These are phyloP conservation scores for rat (Rattus norvegicus) DNA, from an alignment of 2,113 vertebrate species.

Conservation along the genomic window GRCr8 NC_086022.1:13103501-13104000, in stretches of 20 bases:
- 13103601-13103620: background rate
- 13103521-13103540: background rate
- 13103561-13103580: background rate
- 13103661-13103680: background rate
- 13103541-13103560: background rate
- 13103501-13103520: background rate
- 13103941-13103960: slow-evolving; percentile 23
- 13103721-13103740: background rate
- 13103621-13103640: background rate
- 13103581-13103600: background rate
- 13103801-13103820: background rate
- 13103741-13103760: background rate
- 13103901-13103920: background rate
- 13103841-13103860: background rate
- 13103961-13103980: background rate
- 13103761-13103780: background rate
- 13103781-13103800: background rate
- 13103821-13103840: background rate
- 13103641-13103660: too few species aligned
- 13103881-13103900: slow-evolving; percentile 47
- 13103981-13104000: slow-evolving; percentile 41
- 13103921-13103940: background rate
- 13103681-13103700: background rate
- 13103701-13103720: background rate
- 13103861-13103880: background rate